Evolutionary conservation across 1,140 invertebrate species (phyloP), one percentile per base, ranked within the genome.

Genomic region (Macrotrachela quadricornifera): DNA sequence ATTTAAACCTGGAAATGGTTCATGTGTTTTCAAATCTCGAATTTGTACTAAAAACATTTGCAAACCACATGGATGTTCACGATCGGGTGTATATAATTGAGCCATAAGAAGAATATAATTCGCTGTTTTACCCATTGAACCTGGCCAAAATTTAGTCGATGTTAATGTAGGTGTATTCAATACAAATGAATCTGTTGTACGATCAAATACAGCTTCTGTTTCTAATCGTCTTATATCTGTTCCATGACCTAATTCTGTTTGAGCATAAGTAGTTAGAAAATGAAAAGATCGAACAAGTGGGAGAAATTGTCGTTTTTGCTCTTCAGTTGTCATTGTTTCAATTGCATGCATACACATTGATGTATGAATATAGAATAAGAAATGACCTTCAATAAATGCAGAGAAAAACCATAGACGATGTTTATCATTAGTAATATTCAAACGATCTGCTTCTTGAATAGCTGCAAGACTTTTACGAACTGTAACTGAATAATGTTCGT

Each of bases 221-320:
- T 91, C 85, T 40, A 92, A 65, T 1, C 84, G 84, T 61, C 84
- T 75, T 50, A 92, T 76, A 65, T 88, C 88, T 14, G 86, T 90
- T 9, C n/a, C 86, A 71, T 91, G 86, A 0, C 86, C 85, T 43
- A 91, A 69, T 71, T 91, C 87, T 13, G 86, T 91, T 77, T 91
- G 87, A 50, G 85, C 86, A 71, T 92, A 92, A 21, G 85, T 86
- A n/a, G n/a, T n/a, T n/a, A n/a, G n/a, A n/a, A n/a, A n/a, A n/a
- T n/a, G n/a, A n/a, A n/a, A n/a, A n/a, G n/a, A n/a, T n/a, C n/a
- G n/a, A n/a, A n/a, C n/a, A n/a, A n/a, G n/a, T n/a, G n/a, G n/a
- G n/a, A n/a, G n/a, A n/a, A n/a, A n/a, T n/a, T n/a, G n/a, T n/a
- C n/a, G n/a, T n/a, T n/a, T n/a, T n/a, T n/a, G n/a, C n/a, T n/a